phyloP scores from a whole-genome alignment of 1,140 invertebrate species.

The Sesamia nonagrioides region DNA sequence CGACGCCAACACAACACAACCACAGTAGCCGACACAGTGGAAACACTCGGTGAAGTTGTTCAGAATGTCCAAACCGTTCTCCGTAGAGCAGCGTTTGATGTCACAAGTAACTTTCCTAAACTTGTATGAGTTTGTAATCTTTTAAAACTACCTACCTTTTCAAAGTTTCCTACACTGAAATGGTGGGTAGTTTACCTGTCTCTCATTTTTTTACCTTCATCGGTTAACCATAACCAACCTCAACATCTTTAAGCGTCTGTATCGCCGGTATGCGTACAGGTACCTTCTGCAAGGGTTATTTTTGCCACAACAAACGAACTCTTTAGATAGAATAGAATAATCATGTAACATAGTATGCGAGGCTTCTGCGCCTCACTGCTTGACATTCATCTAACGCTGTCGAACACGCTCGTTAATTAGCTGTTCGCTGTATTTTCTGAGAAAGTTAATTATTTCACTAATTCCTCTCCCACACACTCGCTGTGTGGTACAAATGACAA shows the following conservation, averaged over 20 bases:
- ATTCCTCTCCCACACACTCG: constrained; percentile 10
- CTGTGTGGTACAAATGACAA: constrained; percentile 15
- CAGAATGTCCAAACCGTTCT: not conserved
- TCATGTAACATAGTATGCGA: not conserved
- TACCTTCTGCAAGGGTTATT: too few relatives aligned
- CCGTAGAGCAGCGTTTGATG: not conserved
- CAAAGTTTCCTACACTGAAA: too few relatives aligned
- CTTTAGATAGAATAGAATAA: too few relatives aligned
- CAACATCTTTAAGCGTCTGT: too few relatives aligned
- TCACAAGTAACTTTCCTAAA: too few relatives aligned
- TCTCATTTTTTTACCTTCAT: too few relatives aligned
- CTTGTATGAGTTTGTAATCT: too few relatives aligned
- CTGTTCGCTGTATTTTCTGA: not conserved
- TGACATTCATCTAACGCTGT: not conserved
- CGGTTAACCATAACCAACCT: too few relatives aligned
- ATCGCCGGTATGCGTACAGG: too few relatives aligned
- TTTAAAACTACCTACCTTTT: too few relatives aligned
- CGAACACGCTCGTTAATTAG: not conserved
- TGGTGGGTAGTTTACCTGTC: too few relatives aligned
- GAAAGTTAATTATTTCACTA: constrained; percentile 21
- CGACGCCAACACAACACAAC: not conserved
- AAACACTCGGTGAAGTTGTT: not conserved
- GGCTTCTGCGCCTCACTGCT: not conserved
- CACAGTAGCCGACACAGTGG: not conserved
- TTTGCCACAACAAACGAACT: too few relatives aligned